These are phyloP conservation scores for Fistularia commersonii DNA, from an alignment of 2,797 vertebrate genomes.

Conservation along the genomic window DNA sequence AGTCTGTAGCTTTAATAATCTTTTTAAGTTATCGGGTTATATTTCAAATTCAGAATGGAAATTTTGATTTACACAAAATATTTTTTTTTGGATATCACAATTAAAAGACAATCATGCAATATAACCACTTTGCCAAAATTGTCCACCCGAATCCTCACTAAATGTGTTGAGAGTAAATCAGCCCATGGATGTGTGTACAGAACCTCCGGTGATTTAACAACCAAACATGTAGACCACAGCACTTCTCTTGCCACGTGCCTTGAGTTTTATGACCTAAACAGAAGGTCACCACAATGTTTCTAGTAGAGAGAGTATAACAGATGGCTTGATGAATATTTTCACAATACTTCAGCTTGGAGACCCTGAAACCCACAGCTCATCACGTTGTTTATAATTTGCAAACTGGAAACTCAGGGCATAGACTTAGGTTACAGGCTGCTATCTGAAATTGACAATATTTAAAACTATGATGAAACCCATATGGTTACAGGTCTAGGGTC, in stretches of 20 bases:
- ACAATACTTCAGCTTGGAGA: slow-evolving; percentile 9
- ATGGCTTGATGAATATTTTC: slow-evolving; percentile 9
- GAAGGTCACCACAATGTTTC: slow-evolving; percentile 18
- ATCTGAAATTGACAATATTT: slow-evolving; percentile 28
- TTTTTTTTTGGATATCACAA: too few relatives aligned
- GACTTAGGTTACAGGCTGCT: slow-evolving; percentile 12
- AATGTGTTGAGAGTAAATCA: too few relatives aligned
- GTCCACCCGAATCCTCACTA: too few relatives aligned
- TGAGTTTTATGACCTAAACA: slow-evolving; percentile 29
- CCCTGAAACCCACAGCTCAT: slow-evolving; percentile 1
- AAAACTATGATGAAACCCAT: slow-evolving; percentile 1
- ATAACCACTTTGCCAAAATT: too few relatives aligned
- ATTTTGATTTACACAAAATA: too few relatives aligned
- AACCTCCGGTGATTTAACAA: too few relatives aligned
- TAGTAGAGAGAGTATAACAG: slow-evolving; percentile 20
- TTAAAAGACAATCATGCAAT: too few relatives aligned
- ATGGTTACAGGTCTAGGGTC: slow-evolving; percentile 24
- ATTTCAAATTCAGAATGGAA: too few relatives aligned
- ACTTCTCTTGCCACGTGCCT: slow-evolving; percentile 31
- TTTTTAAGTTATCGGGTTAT: too few relatives aligned
- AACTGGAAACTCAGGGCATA: slow-evolving; percentile 15
- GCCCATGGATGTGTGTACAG: too few relatives aligned
- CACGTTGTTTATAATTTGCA: slow-evolving; percentile 19
- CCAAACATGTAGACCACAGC: slow-evolving; percentile 4
- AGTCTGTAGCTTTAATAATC: too few relatives aligned